Percentiles rank a stretch among this genome's conserved stretches.
Evolutionary conservation across 2,113 vertebrate genomes (phyloP).

Genomic region (Bucco capensis): DNA sequence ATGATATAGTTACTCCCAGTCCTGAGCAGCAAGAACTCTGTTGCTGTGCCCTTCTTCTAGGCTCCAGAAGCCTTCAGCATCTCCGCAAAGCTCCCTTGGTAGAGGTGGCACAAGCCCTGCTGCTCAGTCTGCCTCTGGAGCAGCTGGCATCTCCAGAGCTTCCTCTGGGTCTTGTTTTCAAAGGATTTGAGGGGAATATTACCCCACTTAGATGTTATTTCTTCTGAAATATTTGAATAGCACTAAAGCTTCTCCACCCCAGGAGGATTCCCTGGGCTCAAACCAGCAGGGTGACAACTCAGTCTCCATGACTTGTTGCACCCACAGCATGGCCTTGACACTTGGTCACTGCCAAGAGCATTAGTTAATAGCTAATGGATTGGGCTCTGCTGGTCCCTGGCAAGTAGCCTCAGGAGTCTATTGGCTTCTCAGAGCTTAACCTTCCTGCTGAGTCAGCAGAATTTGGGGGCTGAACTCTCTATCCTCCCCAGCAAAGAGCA

Average conservation of each 20-base stretch:
- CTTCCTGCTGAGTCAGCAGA: not conserved
- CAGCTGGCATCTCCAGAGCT: not conserved
- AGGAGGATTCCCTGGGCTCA: not conserved
- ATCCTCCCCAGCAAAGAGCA: not conserved
- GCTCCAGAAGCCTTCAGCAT: not conserved
- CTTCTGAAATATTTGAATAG: not conserved
- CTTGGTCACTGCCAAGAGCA: not conserved
- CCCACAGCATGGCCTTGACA: not conserved
- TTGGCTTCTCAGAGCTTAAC: not conserved
- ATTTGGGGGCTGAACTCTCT: not conserved
- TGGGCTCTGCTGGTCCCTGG: not conserved
- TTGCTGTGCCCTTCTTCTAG: not conserved
- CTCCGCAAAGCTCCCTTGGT: not conserved
- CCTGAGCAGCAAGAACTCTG: not conserved
- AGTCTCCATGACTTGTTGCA: fast-evolving
- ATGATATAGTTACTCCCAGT: too few relatives aligned
- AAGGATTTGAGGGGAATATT: not conserved
- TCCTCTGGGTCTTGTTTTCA: not conserved
- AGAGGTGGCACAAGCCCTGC: not conserved
- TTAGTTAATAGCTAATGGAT: constrained; percentile 44
- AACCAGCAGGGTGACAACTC: not conserved
- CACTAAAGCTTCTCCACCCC: not conserved
- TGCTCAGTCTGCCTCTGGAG: not conserved
- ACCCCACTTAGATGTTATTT: not conserved
- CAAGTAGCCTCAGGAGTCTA: not conserved